Base-by-base conservation (phyloP, 2,888 invertebrate species). In the Catotricha subobsoleta region DNA sequence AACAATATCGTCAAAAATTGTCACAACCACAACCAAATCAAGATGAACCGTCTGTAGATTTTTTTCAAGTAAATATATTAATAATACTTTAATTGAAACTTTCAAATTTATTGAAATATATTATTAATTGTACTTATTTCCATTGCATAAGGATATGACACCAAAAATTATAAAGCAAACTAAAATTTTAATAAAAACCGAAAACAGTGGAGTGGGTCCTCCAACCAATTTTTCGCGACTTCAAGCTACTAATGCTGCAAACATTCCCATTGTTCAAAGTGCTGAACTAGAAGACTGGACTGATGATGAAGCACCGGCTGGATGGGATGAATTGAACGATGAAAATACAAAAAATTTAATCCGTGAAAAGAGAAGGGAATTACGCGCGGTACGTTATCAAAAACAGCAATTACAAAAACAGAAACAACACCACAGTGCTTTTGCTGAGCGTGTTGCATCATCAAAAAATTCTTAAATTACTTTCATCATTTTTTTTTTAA, bases 151-250 rank as follows among this genome's bases (percentile, higher is more conserved):
- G 69, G 71, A 74, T 49, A 69, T 76, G 69, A 59, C 70, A 21
- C 76, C 75, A 9, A 65, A 62, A 45, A 74, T 75, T 28, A 72
- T 69, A 13, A 68, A 62, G 41, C 75, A 73, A 51, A 60, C 63
- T 0, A 74, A 72, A 56, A 52, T 73, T 37, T 58, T 71, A 40
- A 56, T 74, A 20, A 61, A 56, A 40, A 58, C 61, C 42, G 60
- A 60, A 34, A 44, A 48, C 9, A 53, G 52, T 15, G 47, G 48
- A 34, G n/a, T n/a, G n/a, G n/a, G n/a, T n/a, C n/a, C n/a, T n/a
- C 39, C 42, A 5, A 49, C 47, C 37, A 50, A 52, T 37, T 58
- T 64, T 21, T 60, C 65, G 4, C 62, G 68, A 44, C 59, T 69
- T 47, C 64, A 66, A 40, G 65, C 68, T 3, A 57, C 57, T 29